Base-by-base conservation (phyloP, 2,113 vertebrate genomes). In the Synchiropus splendidus region DNA sequence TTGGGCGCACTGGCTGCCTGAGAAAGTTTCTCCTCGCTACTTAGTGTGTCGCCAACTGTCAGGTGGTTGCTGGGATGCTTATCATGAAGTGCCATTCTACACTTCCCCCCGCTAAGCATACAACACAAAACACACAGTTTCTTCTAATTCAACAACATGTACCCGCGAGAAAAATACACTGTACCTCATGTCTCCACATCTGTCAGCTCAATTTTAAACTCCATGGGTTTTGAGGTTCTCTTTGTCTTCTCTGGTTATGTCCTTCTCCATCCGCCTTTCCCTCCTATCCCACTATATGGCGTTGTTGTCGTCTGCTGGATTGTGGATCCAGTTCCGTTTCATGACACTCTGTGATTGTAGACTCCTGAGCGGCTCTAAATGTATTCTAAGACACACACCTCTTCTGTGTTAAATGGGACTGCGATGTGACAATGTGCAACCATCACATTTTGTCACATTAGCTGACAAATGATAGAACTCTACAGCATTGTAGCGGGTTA, bases 401-500 rank as follows among this genome's bases (percentile, higher is more conserved):
- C 70, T 62, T 77, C 78, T 61, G 64, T 67, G 65, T 81, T 86
- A 85, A 82, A 86, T 83, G 86, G 88, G 88, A 89, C 85, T 87
- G 86, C 65, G 86, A 93, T 94, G 92, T 92, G 91, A 89, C 89
- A 85, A 87, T 87, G 86, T 88, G 86, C 72, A 75, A 51, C 62
- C 57, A 80, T 85, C 84, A 85, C 90, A 92, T 91, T 89, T 86
- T 74, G 85, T 89, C 89, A 88, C 87, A 90, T 89, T 87, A 70
- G 87, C 89, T 88, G 84, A 84, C 86, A n/a, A n/a, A n/a, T n/a
- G 72, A 76, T 79, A 72, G 64, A 69, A 76, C 63, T 74, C 87
- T 86, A 87, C 85, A 89, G 89, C 88, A 86, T 83, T 87, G 85
- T 88, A 90, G 86, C 86, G 87, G 89, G 88, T 89, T 85, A 61